A percentile compares a stretch with the other conserved stretches of the same genome.
These are phyloP conservation scores for Moxostoma hubbsi DNA, from an alignment of 2,797 vertebrate genomes.

Conservation along the genomic window DNA sequence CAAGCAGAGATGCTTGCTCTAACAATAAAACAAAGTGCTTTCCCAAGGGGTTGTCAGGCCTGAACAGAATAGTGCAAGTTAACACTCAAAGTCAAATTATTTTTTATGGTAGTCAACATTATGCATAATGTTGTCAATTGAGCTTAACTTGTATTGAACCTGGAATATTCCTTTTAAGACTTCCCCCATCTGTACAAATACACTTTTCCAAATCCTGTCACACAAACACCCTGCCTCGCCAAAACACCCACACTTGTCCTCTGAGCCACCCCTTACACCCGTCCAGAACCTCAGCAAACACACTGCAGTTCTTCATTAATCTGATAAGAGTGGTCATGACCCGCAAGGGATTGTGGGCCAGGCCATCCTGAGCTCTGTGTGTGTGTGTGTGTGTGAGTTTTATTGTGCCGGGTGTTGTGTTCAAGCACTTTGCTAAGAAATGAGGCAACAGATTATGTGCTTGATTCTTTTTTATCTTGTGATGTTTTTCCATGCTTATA, in stretches of 20 bases:
- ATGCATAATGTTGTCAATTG: no score
- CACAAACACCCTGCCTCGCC: not conserved
- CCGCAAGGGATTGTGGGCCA: not conserved
- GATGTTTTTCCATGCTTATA: not conserved
- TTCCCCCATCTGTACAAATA: constrained; percentile 1
- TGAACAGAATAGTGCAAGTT: no score
- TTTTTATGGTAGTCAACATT: no score
- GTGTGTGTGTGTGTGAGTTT: not conserved
- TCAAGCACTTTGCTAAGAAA: not conserved
- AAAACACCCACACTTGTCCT: constrained; percentile 14
- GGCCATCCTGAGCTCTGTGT: not conserved
- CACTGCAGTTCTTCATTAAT: constrained; percentile 6
- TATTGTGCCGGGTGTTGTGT: not conserved
- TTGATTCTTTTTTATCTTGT: not conserved
- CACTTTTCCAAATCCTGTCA: not conserved
- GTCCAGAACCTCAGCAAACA: not conserved
- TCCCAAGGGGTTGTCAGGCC: no score
- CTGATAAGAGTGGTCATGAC: constrained; percentile 16
- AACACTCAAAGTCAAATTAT: no score
- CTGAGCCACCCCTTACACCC: constrained; percentile 11
- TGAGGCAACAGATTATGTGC: not conserved
- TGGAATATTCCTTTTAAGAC: not conserved
- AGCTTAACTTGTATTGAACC: no score
- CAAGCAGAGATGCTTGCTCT: no score
- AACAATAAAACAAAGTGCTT: no score